Evolutionary conservation across 2,113 vertebrate species (phyloP).

Genomic region (Mola mola): DNA sequence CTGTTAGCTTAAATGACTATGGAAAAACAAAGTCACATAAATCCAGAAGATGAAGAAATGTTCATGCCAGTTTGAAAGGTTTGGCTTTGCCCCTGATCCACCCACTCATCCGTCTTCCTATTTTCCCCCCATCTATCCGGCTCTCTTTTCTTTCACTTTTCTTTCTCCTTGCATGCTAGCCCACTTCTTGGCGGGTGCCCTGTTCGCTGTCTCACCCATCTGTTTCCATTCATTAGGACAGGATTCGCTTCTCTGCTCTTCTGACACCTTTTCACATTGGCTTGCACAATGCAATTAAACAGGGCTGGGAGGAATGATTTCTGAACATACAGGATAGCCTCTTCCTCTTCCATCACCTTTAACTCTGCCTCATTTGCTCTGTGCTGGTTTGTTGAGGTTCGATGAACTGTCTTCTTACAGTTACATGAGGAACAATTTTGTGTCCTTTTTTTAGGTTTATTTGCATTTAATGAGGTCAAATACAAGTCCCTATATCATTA

Average conservation of each 20-base stretch:
- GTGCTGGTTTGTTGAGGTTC: too few relatives aligned
- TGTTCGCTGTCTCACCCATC: conserved; percentile 72
- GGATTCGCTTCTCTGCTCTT: conserved; percentile 76
- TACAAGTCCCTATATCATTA: neutral
- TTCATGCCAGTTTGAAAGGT: conserved; percentile 5
- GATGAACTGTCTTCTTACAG: too few relatives aligned
- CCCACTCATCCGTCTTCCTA: conserved; percentile 18
- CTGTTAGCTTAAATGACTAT: too few relatives aligned
- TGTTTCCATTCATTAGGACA: conserved; percentile 85
- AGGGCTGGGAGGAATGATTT: conserved; percentile 61
- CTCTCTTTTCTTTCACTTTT: conserved; percentile 22
- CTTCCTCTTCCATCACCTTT: conserved; percentile 48
- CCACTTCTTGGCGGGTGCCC: conserved; percentile 69
- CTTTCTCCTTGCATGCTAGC: conserved; percentile 37
- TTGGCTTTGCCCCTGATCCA: conserved; percentile 19
- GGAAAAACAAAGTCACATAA: too few relatives aligned
- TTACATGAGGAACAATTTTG: too few relatives aligned
- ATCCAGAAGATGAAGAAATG: neutral
- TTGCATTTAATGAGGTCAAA: neutral
- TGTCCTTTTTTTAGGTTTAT: conserved; percentile 14
- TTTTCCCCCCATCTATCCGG: conserved; percentile 34
- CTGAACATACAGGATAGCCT: conserved; percentile 40
- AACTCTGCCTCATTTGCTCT: conserved; percentile 36
- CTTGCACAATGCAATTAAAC: conserved; percentile 82
- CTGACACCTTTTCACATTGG: conserved; percentile 79